Evolutionary conservation across 2,113 vertebrate genomes (phyloP).

Genomic region (Gadus macrocephalus): DNA sequence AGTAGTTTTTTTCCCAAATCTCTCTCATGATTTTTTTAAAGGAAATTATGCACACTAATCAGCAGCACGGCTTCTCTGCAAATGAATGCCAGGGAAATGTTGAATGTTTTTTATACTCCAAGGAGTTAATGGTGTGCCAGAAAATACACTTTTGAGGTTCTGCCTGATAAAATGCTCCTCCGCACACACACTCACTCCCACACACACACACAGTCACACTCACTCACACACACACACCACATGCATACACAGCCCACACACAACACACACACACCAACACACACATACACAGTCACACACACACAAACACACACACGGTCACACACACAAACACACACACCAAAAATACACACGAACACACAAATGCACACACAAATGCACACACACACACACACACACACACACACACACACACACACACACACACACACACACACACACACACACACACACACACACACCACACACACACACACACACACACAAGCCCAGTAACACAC

Average conservation of each 20-base stretch:
- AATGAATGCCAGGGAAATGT: no score
- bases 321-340: no score
- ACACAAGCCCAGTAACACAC: no score
- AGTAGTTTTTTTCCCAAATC: constrained; percentile 46
- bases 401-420: not conserved
- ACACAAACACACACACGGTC: no score
- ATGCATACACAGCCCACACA: no score
- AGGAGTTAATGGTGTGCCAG: no score
- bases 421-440: constrained; percentile 4
- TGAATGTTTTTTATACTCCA: no score
- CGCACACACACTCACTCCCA: not conserved
- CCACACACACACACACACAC: no score
- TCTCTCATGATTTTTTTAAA: not conserved
- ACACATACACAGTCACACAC: no score
- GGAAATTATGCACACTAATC: not conserved
- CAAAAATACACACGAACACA: no score
- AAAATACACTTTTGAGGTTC: constrained; percentile 23
- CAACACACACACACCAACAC: no score
- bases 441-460: no score
- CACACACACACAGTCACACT: not conserved
- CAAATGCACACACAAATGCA: not conserved
- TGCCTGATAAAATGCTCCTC: not conserved
- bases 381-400: not conserved
- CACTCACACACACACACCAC: not conserved
- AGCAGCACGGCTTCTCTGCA: not conserved